Base-by-base conservation (phyloP, 2,888 invertebrate species). In the Allacma fusca region DNA sequence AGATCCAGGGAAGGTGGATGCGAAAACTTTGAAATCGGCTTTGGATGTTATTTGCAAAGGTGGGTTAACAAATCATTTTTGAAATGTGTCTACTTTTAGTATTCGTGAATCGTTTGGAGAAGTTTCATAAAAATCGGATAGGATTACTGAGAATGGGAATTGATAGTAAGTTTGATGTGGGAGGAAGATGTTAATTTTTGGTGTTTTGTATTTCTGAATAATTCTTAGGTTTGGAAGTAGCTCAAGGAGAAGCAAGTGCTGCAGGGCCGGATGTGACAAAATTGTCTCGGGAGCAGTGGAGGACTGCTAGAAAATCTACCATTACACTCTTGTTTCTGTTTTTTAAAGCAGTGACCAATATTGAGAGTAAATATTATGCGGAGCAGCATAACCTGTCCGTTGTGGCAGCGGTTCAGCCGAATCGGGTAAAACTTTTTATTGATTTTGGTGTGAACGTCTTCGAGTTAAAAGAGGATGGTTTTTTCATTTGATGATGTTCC, bases 291-390 rank as follows among this genome's bases (percentile, higher is more conserved):
- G 76, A 77, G 16, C 76, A 77, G 28, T 77, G 70, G 70, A 71
- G 70, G 29, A 43, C 65, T 64, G 71, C 76, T 0, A 34, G 44
- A 24, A 71, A 29, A 16, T 71, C 76, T 2, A 68, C 76, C 0
- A 71, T 77, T 23, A 62, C 70, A 40, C 26, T 77, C 9, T 44
- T 80, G n/a, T 82, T 79, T 34, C 69, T 82, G 23, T 75, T 80
- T 29, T 74, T 79, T 65, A 81, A 82, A 43, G 75, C 80, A 9
- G 79, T 81, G 40, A 73, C 69, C 7, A 81, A 82, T 67, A 78
- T 82, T 28, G 82, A 82, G 29, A 70, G 70, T 1, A 77, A 77
- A 64, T 71, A 62, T 21, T 77, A 44, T 77, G 76, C 76, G 0
- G 71, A 77, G 29, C 71, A 71, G 40, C 76, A 77, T 65, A 77